Conservation (phyloP, 1,140 invertebrate species). For the Colletes gigas region DNA sequence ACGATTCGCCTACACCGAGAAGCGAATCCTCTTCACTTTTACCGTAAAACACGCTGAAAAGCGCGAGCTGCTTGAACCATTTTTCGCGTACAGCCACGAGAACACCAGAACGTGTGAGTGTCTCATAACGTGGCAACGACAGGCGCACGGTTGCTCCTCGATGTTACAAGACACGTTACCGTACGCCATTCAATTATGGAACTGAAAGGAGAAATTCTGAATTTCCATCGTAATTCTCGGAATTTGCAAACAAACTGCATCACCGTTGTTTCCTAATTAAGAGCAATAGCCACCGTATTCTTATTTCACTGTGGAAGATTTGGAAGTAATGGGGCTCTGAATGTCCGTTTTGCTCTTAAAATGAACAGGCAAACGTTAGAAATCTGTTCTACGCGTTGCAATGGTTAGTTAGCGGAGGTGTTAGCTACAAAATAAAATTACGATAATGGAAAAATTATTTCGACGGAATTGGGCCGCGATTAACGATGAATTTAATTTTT, state of each 20-base stretch:
- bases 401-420: no score
- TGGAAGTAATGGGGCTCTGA: not conserved
- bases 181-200: constrained; percentile 17
- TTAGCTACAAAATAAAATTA: no score
- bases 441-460: no score
- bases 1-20: constrained; percentile 58
- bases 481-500: not conserved
- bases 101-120: not conserved
- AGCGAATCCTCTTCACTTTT: constrained; percentile 75
- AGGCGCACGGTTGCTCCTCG: not conserved
- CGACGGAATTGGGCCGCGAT: no score
- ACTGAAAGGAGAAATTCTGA: constrained; percentile 23
- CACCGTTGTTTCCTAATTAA: not conserved
- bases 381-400: no score
- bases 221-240: constrained; percentile 20
- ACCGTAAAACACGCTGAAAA: constrained; percentile 67
- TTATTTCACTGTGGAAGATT: not conserved
- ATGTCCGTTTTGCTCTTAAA: no score
- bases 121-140: not conserved
- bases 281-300: not conserved
- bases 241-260: constrained; percentile 1
- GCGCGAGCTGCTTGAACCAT: constrained; percentile 57
- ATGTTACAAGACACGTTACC: not conserved
- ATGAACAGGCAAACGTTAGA: no score
- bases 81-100: constrained; percentile 22